Evolutionary conservation across 2,113 vertebrate species (phyloP).

Genomic region (Gavialis gangeticus): DNA sequence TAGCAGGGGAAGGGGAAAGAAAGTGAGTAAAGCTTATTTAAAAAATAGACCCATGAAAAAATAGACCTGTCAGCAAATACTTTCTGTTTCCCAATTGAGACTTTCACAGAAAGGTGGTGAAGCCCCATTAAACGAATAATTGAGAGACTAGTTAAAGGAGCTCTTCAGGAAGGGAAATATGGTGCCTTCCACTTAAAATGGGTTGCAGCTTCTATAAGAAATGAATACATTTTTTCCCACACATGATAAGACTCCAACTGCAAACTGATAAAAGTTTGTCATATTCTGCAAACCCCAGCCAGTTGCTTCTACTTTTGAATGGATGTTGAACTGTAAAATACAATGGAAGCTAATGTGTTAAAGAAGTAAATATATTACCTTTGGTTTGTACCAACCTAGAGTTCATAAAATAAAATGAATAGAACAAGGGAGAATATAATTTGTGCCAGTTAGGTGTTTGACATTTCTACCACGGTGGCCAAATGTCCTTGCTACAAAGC

Average conservation of each 20-base stretch:
- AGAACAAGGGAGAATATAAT: background rate
- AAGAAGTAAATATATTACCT: background rate
- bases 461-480: background rate
- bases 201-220: background rate
- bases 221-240: background rate
- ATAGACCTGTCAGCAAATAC: background rate
- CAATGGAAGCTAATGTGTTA: background rate
- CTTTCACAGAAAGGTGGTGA: background rate
- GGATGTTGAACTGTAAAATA: background rate
- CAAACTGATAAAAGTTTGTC: background rate
- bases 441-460: background rate
- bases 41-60: background rate
- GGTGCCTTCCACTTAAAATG: background rate
- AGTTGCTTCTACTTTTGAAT: background rate
- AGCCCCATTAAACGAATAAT: background rate
- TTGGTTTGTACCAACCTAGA: background rate
- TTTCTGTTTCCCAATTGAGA: background rate
- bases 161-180: background rate
- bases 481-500: background rate
- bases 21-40: background rate
- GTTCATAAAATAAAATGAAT: background rate
- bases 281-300: background rate
- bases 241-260: background rate
- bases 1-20: background rate
- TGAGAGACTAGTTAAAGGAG: background rate